Conservation (phyloP, 2,113 vertebrate genomes). For the Oryzias celebensis region DNA sequence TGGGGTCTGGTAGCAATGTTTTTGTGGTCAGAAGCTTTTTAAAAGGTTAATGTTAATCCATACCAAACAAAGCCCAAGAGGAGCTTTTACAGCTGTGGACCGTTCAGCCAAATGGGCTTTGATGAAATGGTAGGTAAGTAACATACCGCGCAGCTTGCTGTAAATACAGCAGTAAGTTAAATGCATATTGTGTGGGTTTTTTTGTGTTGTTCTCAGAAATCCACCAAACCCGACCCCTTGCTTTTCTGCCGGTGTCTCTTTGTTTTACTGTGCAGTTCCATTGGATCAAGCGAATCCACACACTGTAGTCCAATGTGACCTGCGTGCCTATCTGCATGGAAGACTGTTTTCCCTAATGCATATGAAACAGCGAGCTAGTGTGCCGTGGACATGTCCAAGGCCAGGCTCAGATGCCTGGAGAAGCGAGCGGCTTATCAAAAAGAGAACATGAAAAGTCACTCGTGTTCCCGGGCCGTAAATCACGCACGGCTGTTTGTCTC, state of each 20-base stretch:
- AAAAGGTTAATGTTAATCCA: conserved; percentile 85
- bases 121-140: conserved; percentile 76
- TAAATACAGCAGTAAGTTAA: conserved; percentile 70
- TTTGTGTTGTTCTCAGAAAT: conserved; percentile 29
- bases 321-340: conserved; percentile 71
- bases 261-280: conserved; percentile 62
- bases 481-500: conserved; percentile 73
- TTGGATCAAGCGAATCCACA: conserved; percentile 48
- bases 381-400: conserved; percentile 51
- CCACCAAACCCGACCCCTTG: conserved; percentile 23
- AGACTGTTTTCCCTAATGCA: conserved; percentile 74
- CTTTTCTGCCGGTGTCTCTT: conserved; percentile 44
- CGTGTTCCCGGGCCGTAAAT: conserved; percentile 76
- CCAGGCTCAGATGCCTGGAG: conserved; percentile 60
- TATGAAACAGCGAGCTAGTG: conserved; percentile 72
- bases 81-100: conserved; percentile 76
- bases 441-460: conserved; percentile 76
- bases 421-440: conserved; percentile 75
- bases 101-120: conserved; percentile 74
- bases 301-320: conserved; percentile 71
- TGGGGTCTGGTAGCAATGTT: conserved; percentile 75
- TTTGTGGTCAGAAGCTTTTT: conserved; percentile 80
- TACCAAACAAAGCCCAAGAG: conserved; percentile 79
- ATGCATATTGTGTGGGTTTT: conserved; percentile 34
- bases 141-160: conserved; percentile 50